Percentiles rank a stretch among this genome's conserved stretches.
Evolutionary conservation across 2,797 vertebrate genomes (phyloP).

Genomic region (Schizopygopsis malacanthus): DNA sequence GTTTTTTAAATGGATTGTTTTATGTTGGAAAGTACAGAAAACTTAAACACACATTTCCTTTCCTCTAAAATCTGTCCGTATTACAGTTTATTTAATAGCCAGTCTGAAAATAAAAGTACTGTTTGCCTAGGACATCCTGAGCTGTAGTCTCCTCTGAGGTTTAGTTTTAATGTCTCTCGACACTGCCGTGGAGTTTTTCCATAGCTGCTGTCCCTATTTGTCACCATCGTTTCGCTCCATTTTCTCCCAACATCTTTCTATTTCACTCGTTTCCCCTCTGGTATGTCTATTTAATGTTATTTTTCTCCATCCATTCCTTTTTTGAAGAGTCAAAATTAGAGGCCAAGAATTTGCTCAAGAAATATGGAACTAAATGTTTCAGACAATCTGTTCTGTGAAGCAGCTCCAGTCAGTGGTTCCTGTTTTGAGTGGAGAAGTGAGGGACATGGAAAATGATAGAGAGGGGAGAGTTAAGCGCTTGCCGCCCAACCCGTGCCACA

Average conservation of each 20-base stretch:
- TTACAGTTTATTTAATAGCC: constrained; percentile 25
- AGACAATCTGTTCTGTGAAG: constrained; percentile 61
- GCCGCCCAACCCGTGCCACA: constrained; percentile 1
- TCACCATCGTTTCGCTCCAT: background rate
- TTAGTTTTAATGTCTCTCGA: constrained; percentile 40
- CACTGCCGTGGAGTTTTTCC: constrained; percentile 33
- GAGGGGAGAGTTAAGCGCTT: constrained; percentile 32
- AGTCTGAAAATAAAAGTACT: constrained; percentile 48
- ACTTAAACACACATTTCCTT: background rate
- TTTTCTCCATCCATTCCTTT: constrained; percentile 53
- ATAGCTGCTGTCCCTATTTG: constrained; percentile 21
- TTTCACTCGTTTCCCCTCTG: background rate
- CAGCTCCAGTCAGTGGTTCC: constrained; percentile 41
- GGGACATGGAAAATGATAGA: constrained; percentile 51
- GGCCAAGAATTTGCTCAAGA: constrained; percentile 63
- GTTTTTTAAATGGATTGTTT: background rate
- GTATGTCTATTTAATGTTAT: background rate
- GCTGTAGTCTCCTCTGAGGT: constrained; percentile 42
- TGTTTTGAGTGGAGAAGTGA: constrained; percentile 43
- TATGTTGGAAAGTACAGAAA: background rate
- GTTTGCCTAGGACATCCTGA: constrained; percentile 14
- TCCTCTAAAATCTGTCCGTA: background rate
- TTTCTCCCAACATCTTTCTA: constrained; percentile 7
- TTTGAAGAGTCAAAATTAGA: constrained; percentile 66
- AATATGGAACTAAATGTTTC: constrained; percentile 61